Evolutionary conservation across 2,797 vertebrate species (phyloP).

Genomic region (Cossypha heuglini): DNA sequence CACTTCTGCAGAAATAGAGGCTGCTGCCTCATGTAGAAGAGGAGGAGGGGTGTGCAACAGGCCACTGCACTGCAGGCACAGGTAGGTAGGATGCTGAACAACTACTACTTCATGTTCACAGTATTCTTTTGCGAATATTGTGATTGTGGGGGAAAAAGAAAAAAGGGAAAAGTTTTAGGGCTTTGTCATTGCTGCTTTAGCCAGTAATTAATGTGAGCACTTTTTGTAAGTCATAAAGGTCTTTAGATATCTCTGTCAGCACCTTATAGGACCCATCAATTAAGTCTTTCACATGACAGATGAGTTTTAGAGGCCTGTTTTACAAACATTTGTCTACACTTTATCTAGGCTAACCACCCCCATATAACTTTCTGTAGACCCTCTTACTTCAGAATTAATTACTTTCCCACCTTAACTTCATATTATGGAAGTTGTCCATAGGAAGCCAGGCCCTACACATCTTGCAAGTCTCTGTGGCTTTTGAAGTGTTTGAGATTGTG

Average conservation of each 20-base stretch:
- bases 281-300: not conserved
- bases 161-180: not conserved
- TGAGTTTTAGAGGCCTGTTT: not conserved
- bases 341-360: not conserved
- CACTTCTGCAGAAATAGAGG: not conserved
- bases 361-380: not conserved
- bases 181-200: not conserved
- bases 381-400: not conserved
- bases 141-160: fast-evolving
- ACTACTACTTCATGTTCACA: not conserved
- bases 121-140: not conserved
- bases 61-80: not conserved
- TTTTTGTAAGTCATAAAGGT: not conserved
- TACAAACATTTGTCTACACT: not conserved
- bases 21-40: fast-evolving
- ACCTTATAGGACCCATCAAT: not conserved
- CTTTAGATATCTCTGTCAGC: not conserved
- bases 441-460: not conserved
- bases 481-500: not conserved
- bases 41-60: not conserved
- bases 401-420: not conserved
- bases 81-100: not conserved
- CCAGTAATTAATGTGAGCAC: not conserved
- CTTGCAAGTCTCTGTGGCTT: not conserved
- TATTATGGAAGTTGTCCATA: not conserved